phyloP scores from a whole-genome alignment of 2,888 invertebrate species.

The Polia nebulosa region DNA sequence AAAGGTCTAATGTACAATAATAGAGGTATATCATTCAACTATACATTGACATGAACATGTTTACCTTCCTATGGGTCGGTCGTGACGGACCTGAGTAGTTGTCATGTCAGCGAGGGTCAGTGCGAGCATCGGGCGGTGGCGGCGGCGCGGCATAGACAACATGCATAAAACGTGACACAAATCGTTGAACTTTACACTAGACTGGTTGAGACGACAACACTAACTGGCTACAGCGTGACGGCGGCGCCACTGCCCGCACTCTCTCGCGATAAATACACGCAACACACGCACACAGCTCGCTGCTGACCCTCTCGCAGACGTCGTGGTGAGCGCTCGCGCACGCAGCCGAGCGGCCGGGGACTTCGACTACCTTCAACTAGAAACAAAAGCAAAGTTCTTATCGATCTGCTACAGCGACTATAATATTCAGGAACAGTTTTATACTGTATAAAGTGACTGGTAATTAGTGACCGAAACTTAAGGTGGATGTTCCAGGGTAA shows the following conservation, averaged over 20 bases:
- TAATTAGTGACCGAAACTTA: no score
- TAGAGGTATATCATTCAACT: slow-evolving; percentile 72
- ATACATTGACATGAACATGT: slow-evolving; percentile 64
- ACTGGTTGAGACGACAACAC: slow-evolving; percentile 21
- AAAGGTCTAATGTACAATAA: slow-evolving; percentile 78
- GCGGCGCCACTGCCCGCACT: slow-evolving; percentile 23
- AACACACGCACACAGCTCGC: slow-evolving; percentile 24
- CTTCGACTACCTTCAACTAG: slow-evolving; percentile 68
- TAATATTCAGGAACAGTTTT: no score
- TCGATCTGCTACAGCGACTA: no score
- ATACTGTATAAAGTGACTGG: no score
- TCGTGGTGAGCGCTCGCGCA: slow-evolving; percentile 1
- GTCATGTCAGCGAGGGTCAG: slow-evolving; percentile 43
- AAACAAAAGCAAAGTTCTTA: slow-evolving; percentile 37
- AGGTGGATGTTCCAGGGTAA: no score
- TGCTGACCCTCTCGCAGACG: slow-evolving; percentile 5
- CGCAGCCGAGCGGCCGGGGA: slow-evolving; percentile 5
- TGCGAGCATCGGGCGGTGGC: slow-evolving; percentile 18
- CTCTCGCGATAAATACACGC: slow-evolving; percentile 39
- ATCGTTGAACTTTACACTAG: slow-evolving; percentile 32
- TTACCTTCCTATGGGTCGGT: slow-evolving; percentile 54
- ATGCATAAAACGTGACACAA: background rate
- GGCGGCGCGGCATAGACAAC: slow-evolving; percentile 11
- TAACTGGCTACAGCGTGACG: slow-evolving; percentile 33
- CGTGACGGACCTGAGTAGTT: slow-evolving; percentile 25